phyloP scores from a whole-genome alignment of 2,113 vertebrate genomes.

The Dicrurus megarhynchus region DNA sequence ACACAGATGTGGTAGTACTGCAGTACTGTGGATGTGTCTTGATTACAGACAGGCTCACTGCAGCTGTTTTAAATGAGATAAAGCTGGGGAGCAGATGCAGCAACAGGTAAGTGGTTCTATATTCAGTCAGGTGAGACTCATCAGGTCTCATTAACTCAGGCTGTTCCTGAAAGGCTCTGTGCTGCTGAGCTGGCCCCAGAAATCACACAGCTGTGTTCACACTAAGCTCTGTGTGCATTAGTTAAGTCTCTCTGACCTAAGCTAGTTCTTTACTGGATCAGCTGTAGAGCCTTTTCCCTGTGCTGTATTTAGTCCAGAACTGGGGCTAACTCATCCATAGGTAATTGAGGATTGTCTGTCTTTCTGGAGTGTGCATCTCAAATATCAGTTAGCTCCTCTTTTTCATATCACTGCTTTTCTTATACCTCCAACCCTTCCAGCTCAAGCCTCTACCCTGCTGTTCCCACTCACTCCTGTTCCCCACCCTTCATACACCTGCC shows the following conservation, averaged over 20 bases:
- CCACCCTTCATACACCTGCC: not conserved
- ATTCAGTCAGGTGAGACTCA: not conserved
- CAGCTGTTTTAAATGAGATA: not conserved
- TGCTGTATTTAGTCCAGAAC: not conserved
- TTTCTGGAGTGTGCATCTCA: not conserved
- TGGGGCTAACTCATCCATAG: not conserved
- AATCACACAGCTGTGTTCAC: not conserved
- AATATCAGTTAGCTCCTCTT: not conserved
- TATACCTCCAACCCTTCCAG: fast-evolving
- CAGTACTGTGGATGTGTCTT: not conserved
- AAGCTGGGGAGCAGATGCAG: not conserved
- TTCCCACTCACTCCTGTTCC: not conserved
- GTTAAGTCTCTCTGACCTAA: not conserved
- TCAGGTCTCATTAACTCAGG: not conserved
- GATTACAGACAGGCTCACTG: not conserved
- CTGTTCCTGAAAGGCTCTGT: not conserved
- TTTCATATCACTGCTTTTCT: not conserved
- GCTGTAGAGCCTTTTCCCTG: not conserved
- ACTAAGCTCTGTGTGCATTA: not conserved
- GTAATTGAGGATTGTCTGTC: not conserved
- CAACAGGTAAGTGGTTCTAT: not conserved
- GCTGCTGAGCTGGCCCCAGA: not conserved
- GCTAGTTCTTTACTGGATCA: not conserved
- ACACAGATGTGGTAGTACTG: not conserved
- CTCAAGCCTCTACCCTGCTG: not conserved